These are phyloP conservation scores for Ridgeia piscesae DNA, from an alignment of 1,140 invertebrate genomes.

Conservation along the genomic window DNA sequence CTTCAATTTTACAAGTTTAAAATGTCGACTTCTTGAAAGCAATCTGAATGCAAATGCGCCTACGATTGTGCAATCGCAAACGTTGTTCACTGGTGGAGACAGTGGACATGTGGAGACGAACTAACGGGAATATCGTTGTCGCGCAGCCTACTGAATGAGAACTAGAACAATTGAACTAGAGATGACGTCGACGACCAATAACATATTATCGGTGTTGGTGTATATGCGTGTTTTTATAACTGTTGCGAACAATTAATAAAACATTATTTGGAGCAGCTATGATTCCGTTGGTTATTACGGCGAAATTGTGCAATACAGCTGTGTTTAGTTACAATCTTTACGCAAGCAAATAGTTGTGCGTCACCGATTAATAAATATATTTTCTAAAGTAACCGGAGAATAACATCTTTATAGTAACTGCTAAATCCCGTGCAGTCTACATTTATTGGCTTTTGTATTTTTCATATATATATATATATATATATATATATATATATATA, in stretches of 20 bases:
- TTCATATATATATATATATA: too few relatives aligned
- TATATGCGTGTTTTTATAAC: not conserved
- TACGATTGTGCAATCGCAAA: not conserved
- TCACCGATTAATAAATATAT: not conserved
- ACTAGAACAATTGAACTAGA: not conserved
- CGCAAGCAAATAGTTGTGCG: not conserved
- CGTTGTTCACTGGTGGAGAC: not conserved
- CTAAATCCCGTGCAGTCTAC: too few relatives aligned
- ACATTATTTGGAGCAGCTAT: not conserved
- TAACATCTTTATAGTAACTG: too few relatives aligned
- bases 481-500: too few relatives aligned
- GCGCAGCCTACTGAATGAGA: not conserved
- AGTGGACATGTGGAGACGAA: not conserved
- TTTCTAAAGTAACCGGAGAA: too few relatives aligned
- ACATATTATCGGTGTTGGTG: not conserved
- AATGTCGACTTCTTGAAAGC: too few relatives aligned
- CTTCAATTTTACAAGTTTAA: too few relatives aligned
- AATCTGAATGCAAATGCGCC: too few relatives aligned
- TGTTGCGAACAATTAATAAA: not conserved
- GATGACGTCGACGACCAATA: too few relatives aligned
- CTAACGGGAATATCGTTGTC: not conserved
- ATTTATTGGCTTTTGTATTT: too few relatives aligned
- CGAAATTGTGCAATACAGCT: not conserved
- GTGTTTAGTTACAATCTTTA: not conserved
- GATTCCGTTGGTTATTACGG: not conserved